Evolutionary conservation across 2,797 vertebrate species (phyloP).

Genomic region (Catharus ustulatus): DNA sequence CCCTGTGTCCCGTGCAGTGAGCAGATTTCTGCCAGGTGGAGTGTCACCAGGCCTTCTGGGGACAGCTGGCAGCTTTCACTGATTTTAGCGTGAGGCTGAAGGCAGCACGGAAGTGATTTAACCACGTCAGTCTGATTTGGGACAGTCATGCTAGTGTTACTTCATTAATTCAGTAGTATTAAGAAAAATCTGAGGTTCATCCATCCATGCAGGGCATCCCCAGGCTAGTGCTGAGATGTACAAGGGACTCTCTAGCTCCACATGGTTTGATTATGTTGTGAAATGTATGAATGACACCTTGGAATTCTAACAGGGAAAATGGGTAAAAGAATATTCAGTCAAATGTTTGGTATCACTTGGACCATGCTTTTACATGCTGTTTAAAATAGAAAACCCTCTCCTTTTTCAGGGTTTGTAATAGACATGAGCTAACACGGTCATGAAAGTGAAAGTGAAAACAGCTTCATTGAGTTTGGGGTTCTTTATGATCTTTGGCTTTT

Average conservation of each 20-base stretch:
- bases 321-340: not conserved
- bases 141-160: not conserved
- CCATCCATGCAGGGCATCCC: not conserved
- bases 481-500: not conserved
- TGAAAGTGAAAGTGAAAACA: slow-evolving; percentile 26
- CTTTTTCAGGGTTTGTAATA: not conserved
- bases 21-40: not conserved
- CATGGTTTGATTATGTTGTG: rapidly evolving
- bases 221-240: rapidly evolving
- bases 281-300: not conserved
- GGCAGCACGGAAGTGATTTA: not conserved
- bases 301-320: not conserved
- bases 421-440: not conserved
- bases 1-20: rapidly evolving
- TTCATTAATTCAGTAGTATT: not conserved
- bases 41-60: not conserved
- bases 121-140: not conserved
- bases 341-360: not conserved
- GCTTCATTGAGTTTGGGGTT: not conserved
- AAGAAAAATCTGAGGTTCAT: not conserved
- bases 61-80: not conserved
- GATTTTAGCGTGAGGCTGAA: not conserved
- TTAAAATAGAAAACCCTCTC: not conserved
- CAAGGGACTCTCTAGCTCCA: not conserved
- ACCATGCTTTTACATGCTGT: not conserved